phyloP scores from a whole-genome alignment of 2,888 invertebrate genomes.

The Lasioglossum vierecki region DNA sequence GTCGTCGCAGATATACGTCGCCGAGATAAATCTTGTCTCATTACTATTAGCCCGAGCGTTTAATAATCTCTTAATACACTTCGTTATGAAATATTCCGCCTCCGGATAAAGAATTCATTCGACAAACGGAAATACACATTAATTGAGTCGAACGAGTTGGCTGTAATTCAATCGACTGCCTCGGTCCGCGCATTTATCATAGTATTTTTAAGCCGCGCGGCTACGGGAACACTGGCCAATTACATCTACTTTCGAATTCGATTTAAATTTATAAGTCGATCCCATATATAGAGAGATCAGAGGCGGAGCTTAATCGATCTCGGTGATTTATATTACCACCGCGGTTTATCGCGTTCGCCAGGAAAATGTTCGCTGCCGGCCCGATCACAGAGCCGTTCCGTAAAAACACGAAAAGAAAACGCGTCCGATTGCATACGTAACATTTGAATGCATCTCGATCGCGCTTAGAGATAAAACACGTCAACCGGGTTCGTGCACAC shows the following conservation, averaged over 20 bases:
- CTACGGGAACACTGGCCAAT: constrained; percentile 41
- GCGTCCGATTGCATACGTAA: constrained; percentile 18
- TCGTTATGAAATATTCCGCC: constrained; percentile 27
- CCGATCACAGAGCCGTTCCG: constrained; percentile 32
- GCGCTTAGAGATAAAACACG: constrained; percentile 45
- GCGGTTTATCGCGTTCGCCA: constrained; percentile 40
- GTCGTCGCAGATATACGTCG: background rate
- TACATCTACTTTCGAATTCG: constrained; percentile 54
- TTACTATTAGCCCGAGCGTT: constrained; percentile 30
- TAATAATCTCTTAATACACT: constrained; percentile 24
- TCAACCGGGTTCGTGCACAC: constrained; percentile 47
- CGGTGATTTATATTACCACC: constrained; percentile 59
- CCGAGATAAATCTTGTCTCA: constrained; percentile 12
- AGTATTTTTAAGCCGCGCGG: constrained; percentile 26
- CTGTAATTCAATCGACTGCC: constrained; percentile 27
- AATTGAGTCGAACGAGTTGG: constrained; percentile 22
- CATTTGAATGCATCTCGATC: constrained; percentile 44
- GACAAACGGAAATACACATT: constrained; percentile 5
- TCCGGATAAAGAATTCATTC: constrained; percentile 7
- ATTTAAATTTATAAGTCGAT: constrained; percentile 57
- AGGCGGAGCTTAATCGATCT: constrained; percentile 53
- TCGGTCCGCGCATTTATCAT: constrained; percentile 39
- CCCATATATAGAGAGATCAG: constrained; percentile 57
- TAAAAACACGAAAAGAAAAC: constrained; percentile 32
- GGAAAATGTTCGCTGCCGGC: constrained; percentile 29